Evolutionary conservation across 1,140 invertebrate genomes (phyloP).

Genomic region (Ceratosolen solmsi): DNA sequence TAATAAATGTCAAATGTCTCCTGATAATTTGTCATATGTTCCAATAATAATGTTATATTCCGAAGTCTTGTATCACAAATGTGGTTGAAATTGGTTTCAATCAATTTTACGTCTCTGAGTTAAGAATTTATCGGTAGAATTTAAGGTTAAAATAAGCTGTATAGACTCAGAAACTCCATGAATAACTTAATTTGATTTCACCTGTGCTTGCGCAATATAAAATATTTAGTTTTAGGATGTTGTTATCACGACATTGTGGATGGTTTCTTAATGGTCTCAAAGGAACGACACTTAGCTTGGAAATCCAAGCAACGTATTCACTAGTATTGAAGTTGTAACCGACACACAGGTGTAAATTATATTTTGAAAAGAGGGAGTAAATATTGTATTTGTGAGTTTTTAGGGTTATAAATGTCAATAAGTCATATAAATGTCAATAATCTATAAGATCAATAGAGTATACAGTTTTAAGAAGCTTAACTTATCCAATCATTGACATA

Average conservation of each 20-base stretch:
- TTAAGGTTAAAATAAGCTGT: background rate
- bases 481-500: too few species aligned
- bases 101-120: background rate
- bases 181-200: slow-evolving; percentile 47
- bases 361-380: too few species aligned
- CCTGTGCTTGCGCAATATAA: background rate
- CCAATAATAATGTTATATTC: too few species aligned
- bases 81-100: background rate
- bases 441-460: too few species aligned
- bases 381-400: too few species aligned
- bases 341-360: too few species aligned
- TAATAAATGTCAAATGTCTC: too few species aligned
- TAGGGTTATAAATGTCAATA: too few species aligned
- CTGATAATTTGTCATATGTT: too few species aligned
- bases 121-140: slow-evolving; percentile 17
- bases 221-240: slow-evolving; percentile 24
- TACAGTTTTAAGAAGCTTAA: too few species aligned
- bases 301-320: background rate
- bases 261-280: slow-evolving; percentile 26
- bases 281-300: slow-evolving; percentile 23
- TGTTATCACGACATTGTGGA: background rate
- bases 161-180: background rate
- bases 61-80: background rate
- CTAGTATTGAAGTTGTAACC: too few species aligned
- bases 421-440: too few species aligned